Base-by-base conservation (phyloP, 2,113 vertebrate species). In the Garra rufa region DNA sequence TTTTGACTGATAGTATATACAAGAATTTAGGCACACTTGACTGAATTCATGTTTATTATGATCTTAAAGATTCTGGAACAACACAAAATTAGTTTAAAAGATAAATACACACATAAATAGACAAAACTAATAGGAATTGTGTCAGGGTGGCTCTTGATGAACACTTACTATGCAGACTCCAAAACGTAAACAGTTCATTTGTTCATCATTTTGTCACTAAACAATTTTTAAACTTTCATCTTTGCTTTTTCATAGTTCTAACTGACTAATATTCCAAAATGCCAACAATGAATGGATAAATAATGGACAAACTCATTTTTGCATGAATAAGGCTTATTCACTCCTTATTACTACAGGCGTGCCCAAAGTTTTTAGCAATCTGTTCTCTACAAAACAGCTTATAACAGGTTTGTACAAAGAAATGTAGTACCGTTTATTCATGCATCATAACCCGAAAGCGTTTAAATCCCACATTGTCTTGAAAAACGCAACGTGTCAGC, bases 401-500 rank as follows among this genome's bases (percentile, higher is more conserved):
- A 28, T 30, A 17, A 48, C 26, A 17, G 26, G 44, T 14, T 17
- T 30, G 24, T 26, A 9, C 26, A 28, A 26, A 28, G 6, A 15
- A 10, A 30, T 13, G 0, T 38, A 17, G 24, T 26, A 15, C 43
- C 3, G 5, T 14, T 73, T 71, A 28, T 73, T 24, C 19, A 41
- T 78, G 34, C n/a, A 44, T 71, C 43, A 41, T 10, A 59, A 57
- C 19, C 28, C 4, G 0, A 78, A 26, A 17, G 38, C 3, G 11
- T 61, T 78, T 28, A 43, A 59, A 6, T 10, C 30, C 8, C 21
- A 78, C 21, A 26, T 6, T 38, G n/a, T 78, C 55, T 26, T 43
- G 17, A 61, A 78, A 77, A 61, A 43, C 52, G 8, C 55, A 78
- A 61, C 6, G 55, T 78, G 34, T 61, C 28, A 44, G 13, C 75